Base-by-base conservation (phyloP, 2,797 vertebrate genomes). In the Parambassis ranga region DNA sequence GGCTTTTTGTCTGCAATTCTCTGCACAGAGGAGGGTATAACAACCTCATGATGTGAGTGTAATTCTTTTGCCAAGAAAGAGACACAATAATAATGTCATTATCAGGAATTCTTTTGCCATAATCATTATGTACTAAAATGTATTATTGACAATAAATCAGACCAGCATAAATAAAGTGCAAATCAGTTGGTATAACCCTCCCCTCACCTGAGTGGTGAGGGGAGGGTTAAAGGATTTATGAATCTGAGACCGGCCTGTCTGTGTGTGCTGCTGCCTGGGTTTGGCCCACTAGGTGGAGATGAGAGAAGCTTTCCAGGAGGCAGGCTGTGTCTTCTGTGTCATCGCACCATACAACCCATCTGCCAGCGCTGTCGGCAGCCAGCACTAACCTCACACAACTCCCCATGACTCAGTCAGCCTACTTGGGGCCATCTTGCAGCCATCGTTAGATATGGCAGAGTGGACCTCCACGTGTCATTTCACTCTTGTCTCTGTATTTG, bases 241-340 rank as follows among this genome's bases (percentile, higher is more conserved):
- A 19, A 7, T 11, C 4, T 35, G 38, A 4, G 24, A 10, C 19
- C 8, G 2, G 1, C 8, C 14, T 11, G 4, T 10, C 2, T 26
- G 8, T 15, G 26, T 31, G 31, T 81, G 49, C 81, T 33, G 67
- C 64, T 61, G 52, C 67, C 2, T 67, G 26, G 79, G 19, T 82
- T 77, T 59, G 43, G 4, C n/a, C 84, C 74, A 76, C 83, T 65
- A 95, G 94, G 85, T 91, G 87, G 92, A 89, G 82, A 87, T 95
- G 87, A 91, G 92, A 68, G 87, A 84, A 30, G 91, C 94, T 9
- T 94, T 94, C 77, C 93, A 94, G 81, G 91, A 93, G 81, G 91
- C 91, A 1, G 94, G 93, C 52, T 94, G 90, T 70, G 94, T 95
- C 51, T 93, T 94, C 82, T 94, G 93, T 69, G 47, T 87, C 44